These are phyloP conservation scores for Dyspetes luteomarginatus DNA, from an alignment of 2,888 invertebrate genomes.

Conservation along the genomic window DNA sequence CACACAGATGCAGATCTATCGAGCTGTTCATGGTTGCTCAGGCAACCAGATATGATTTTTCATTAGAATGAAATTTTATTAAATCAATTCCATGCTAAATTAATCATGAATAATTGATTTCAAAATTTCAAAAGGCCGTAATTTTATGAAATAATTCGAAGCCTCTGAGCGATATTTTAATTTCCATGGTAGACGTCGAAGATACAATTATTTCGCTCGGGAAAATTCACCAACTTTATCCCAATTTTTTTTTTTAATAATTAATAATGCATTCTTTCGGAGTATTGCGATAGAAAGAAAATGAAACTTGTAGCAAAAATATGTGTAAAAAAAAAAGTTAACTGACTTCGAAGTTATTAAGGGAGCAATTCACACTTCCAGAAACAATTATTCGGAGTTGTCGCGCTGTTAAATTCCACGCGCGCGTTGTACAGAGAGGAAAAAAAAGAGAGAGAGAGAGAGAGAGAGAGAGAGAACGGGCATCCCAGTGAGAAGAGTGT, in stretches of 20 bases:
- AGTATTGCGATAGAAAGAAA: neutral
- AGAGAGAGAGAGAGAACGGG: conserved; percentile 26
- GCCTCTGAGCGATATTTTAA: too few relatives aligned
- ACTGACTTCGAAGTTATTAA: conserved; percentile 73
- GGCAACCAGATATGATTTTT: too few relatives aligned
- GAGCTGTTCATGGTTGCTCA: too few relatives aligned
- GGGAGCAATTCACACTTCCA: conserved; percentile 80
- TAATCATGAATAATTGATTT: too few relatives aligned
- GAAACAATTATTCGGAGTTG: conserved; percentile 81
- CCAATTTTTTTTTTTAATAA: neutral
- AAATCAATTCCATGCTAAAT: too few relatives aligned
- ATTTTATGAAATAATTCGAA: too few relatives aligned
- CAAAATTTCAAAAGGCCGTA: too few relatives aligned
- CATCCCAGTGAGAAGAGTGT: conserved; percentile 71
- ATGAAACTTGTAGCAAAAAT: neutral
- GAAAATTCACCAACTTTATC: neutral
- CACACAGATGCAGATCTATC: conserved; percentile 72
- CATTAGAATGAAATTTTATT: too few relatives aligned
- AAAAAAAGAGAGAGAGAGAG: conserved; percentile 15
- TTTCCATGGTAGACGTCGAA: too few relatives aligned
- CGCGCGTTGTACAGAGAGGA: conserved; percentile 60
- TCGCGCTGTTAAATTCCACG: conserved; percentile 75
- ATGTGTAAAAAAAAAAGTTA: conserved; percentile 7
- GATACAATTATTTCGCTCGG: too few relatives aligned
- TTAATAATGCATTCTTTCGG: neutral